Conservation (phyloP, 2,113 vertebrate species). For the Cyphomyrus discorhynchus region DNA sequence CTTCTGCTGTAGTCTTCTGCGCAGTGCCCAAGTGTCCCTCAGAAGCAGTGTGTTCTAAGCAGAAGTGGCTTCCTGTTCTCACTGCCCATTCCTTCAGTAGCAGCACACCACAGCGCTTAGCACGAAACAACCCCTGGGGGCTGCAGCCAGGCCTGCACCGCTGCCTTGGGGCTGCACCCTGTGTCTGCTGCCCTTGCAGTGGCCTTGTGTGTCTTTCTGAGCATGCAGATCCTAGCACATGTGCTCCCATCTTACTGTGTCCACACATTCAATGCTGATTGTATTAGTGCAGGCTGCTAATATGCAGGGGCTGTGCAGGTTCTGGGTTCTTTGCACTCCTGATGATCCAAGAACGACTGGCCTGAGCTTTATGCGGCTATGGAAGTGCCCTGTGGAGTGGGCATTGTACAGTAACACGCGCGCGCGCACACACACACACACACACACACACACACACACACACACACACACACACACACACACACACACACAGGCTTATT, state of each 20-base stretch:
- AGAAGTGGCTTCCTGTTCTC: not conserved
- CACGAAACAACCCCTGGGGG: not conserved
- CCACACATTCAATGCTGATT: not conserved
- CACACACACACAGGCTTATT: not conserved
- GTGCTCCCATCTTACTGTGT: conserved; percentile 27
- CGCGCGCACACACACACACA: no score
- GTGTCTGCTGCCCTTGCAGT: not conserved
- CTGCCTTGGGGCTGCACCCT: not conserved
- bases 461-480: not conserved
- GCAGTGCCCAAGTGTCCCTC: not conserved
- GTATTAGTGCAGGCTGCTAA: conserved; percentile 41
- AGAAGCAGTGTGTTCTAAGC: not conserved
- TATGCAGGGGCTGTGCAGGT: conserved; percentile 43
- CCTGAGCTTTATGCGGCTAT: not conserved
- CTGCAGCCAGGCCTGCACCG: not conserved
- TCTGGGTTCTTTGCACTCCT: conserved; percentile 10
- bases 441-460: not conserved
- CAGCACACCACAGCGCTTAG: no score
- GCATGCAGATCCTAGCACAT: not conserved
- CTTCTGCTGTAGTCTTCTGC: not conserved
- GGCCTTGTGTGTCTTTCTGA: not conserved
- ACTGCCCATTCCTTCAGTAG: not conserved
- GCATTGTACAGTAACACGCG: not conserved
- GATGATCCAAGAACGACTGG: not conserved
- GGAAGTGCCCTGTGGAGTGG: not conserved